Base-by-base conservation (phyloP, 92 coral and sea anemone genomes). In the Ricordea florida region DNA sequence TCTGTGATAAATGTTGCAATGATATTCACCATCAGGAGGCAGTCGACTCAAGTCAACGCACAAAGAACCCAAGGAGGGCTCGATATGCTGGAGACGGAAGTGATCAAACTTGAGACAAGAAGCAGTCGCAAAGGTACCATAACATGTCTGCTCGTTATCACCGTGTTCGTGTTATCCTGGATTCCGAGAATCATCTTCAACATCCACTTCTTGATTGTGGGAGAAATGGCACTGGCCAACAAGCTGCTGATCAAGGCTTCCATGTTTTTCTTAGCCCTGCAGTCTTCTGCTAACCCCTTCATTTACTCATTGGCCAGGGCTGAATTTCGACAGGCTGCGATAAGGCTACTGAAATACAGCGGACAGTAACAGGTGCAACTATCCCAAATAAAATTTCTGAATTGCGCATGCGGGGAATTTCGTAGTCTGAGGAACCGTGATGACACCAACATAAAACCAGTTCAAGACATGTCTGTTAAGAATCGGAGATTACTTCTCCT, bases 251-350 rank as follows among this genome's bases (percentile, higher is more conserved):
- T 74, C 1, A 84, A 89, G 37, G 0, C 79, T 21, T 78, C 93
- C n/a, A 52, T 88, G 22, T 66, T 79, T 18, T 79, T 84, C 57
- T 50, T 88, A 7, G 51, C 74, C 4, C 40, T 84, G 41, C 93
- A 89, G 52, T 85, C 87, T 8, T 72, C 90, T 6, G 58, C 84
- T 5, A 89, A 89, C 26, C 90, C 93, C 0, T 29, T 89, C 11
- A 79, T 89, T 15, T 89, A 89, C 36, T 89, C 90, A 5, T 79
- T 89, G 29, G 68, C 78, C 48, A 53, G 93, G 35, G 48, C 57
- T 2, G 93, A 89, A 10, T 77, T 89, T 55, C 78, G 93, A n/a
- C 77, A 75, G 9, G 89, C 89, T 21, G 84, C 80, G 1, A 10
- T 31, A 0, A 66, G 49, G 26, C 17, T 88, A 55, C 33, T 89